Evolutionary conservation across 2,797 vertebrate genomes (phyloP).

Genomic region (Cryptoblepharus egeriae): DNA sequence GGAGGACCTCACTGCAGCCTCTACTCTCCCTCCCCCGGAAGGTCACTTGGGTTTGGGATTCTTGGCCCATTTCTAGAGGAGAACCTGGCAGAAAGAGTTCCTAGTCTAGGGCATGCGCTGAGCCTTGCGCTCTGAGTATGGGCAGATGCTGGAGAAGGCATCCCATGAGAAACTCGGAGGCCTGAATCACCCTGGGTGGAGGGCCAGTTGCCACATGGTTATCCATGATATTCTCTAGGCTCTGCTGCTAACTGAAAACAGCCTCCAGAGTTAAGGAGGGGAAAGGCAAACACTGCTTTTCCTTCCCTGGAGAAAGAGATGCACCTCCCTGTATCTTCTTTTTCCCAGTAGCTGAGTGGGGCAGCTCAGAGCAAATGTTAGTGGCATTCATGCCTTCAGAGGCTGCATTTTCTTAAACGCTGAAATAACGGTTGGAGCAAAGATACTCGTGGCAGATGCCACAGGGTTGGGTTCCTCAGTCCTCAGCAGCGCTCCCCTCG

Average conservation of each 20-base stretch:
- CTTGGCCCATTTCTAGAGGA: not conserved
- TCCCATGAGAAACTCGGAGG: not conserved
- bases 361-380: not conserved
- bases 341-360: too few species aligned
- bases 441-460: not conserved
- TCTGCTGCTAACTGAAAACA: too few species aligned
- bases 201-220: too few species aligned
- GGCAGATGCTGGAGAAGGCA: not conserved
- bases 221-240: too few species aligned
- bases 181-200: too few species aligned
- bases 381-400: not conserved
- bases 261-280: not conserved
- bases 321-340: not conserved
- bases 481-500: slow-evolving; percentile 53
- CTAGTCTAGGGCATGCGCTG: too few species aligned
- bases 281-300: not conserved
- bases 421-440: too few species aligned
- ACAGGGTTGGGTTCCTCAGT: slow-evolving; percentile 51
- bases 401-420: too few species aligned
- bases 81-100: too few species aligned
- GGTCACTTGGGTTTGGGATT: not conserved
- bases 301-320: too few species aligned
- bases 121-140: not conserved
- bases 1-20: too few species aligned
- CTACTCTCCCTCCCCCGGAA: too few species aligned